phyloP scores from a whole-genome alignment of 2,113 vertebrate genomes.

The Gymnobelideus leadbeateri region DNA sequence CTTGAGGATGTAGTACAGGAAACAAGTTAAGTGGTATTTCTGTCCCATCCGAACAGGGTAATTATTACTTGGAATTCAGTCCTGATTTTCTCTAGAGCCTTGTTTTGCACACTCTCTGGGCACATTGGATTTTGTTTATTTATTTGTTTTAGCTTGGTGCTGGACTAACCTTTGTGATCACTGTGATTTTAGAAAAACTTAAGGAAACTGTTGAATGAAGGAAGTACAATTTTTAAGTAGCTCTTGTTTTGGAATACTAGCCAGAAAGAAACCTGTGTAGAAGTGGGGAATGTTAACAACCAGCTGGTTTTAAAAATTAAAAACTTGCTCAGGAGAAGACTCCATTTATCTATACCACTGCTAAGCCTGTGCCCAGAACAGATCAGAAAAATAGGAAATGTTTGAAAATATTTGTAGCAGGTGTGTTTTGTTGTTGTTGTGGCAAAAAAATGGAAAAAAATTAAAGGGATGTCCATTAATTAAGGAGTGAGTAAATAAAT shows the following conservation, averaged over 20 bases:
- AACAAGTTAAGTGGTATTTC: neutral
- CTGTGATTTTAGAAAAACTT: conserved; percentile 59
- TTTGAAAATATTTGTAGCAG: too few species aligned
- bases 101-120: neutral
- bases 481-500: too few species aligned
- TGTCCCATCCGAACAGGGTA: neutral
- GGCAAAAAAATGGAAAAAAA: too few species aligned
- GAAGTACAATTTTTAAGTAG: conserved; percentile 63
- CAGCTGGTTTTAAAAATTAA: conserved; percentile 58
- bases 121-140: neutral
- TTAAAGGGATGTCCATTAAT: too few species aligned
- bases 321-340: conserved; percentile 48
- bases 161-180: conserved; percentile 28
- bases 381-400: too few species aligned
- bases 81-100: neutral
- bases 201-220: conserved; percentile 65
- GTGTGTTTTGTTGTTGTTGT: too few species aligned
- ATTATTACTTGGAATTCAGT: conserved; percentile 5
- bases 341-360: neutral
- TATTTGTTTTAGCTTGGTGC: conserved; percentile 45
- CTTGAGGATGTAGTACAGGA: neutral
- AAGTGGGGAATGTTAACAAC: conserved; percentile 35
- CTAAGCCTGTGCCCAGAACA: too few species aligned
- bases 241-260: conserved; percentile 67
- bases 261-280: conserved; percentile 68